Conservation (phyloP, 1,140 invertebrate genomes). For the Achroia grisella region DNA sequence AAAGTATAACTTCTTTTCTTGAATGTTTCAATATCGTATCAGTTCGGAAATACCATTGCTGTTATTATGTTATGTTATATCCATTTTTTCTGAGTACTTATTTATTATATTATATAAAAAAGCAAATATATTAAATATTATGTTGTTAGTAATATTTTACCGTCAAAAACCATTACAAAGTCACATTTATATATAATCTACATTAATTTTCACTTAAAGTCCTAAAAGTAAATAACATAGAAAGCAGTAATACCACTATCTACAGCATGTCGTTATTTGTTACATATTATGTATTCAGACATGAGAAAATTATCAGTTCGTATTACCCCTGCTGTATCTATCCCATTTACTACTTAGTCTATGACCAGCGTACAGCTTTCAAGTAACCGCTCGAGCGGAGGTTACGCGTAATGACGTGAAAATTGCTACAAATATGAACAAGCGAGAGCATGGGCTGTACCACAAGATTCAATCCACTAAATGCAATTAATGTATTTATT, state of each 20-base stretch:
- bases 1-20: no score
- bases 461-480: conserved; percentile 2
- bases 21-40: no score
- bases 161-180: background rate
- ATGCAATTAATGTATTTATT: background rate
- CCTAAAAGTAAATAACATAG: background rate
- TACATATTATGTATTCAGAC: background rate
- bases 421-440: conserved; percentile 1
- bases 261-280: background rate
- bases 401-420: background rate
- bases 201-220: background rate
- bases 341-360: background rate
- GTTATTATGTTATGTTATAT: no score
- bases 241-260: background rate
- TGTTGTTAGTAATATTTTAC: no score
- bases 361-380: background rate
- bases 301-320: background rate
- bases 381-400: background rate
- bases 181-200: background rate
- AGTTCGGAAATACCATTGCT: no score
- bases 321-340: background rate
- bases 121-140: no score
- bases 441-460: background rate
- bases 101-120: no score
- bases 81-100: no score